Evolutionary conservation across 2,113 vertebrate genomes (phyloP).

Genomic region (Passer montanus): DNA sequence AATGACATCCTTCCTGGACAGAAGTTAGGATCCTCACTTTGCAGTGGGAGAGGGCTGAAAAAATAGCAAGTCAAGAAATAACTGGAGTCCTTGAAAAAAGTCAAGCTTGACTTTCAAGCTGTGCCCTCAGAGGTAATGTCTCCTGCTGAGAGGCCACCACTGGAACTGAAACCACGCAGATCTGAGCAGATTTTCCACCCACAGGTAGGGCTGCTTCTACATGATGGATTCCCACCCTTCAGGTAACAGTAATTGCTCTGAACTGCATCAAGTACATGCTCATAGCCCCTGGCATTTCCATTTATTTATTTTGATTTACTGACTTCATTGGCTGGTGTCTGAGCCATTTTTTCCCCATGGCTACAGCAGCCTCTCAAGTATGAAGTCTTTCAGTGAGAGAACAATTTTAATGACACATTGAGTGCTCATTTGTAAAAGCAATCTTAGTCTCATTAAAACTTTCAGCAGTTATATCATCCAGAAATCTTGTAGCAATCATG

Average conservation of each 20-base stretch:
- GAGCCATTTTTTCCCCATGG: slow-evolving; percentile 30
- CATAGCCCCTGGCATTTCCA: slow-evolving; percentile 52
- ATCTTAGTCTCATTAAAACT: slow-evolving; percentile 65
- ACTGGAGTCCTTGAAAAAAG: neutral
- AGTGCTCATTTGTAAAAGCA: slow-evolving; percentile 69
- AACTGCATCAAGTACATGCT: slow-evolving; percentile 65
- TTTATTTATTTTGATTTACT: slow-evolving; percentile 77
- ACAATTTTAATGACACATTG: slow-evolving; percentile 69
- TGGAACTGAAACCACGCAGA: neutral
- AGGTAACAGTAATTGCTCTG: slow-evolving; percentile 68
- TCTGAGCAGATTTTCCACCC: slow-evolving; percentile 24
- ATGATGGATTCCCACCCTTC: slow-evolving; percentile 56
- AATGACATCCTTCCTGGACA: neutral
- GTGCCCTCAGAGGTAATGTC: neutral
- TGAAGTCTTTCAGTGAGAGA: slow-evolving; percentile 42
- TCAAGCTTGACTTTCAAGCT: neutral
- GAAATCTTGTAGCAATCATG: slow-evolving; percentile 17
- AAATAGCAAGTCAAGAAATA: neutral
- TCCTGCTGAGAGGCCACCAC: neutral
- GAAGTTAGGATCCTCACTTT: neutral
- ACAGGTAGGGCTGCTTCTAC: slow-evolving; percentile 5
- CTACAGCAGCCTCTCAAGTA: slow-evolving; percentile 59
- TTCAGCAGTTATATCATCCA: neutral
- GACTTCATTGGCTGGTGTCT: slow-evolving; percentile 45
- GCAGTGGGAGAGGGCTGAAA: neutral